A percentile compares a stretch with the other conserved stretches of the same genome.
These are phyloP conservation scores for Chloromyia formosa DNA, from an alignment of 2,888 invertebrate species.

Conservation along the genomic window DNA sequence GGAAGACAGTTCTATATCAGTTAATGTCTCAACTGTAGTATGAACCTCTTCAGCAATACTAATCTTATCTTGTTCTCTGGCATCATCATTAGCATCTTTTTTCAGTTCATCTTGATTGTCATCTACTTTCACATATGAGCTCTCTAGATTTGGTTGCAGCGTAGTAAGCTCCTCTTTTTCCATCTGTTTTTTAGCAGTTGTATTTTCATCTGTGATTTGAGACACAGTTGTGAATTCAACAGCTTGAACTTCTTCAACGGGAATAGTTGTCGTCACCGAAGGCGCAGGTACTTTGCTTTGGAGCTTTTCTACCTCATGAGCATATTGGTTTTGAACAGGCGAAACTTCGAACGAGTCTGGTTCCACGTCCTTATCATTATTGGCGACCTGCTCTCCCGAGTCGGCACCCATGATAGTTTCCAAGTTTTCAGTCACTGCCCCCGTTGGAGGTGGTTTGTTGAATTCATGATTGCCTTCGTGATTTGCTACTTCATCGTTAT, in stretches of 20 bases:
- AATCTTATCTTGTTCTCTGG: no score
- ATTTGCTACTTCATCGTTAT: neutral
- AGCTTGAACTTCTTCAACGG: neutral
- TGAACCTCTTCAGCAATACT: no score
- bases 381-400: neutral
- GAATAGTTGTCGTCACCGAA: neutral
- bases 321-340: constrained; percentile 28
- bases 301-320: constrained; percentile 9
- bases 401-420: constrained; percentile 29
- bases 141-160: no score
- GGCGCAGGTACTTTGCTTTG: neutral
- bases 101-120: neutral
- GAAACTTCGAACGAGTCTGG: constrained; percentile 33
- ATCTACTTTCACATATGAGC: no score
- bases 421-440: constrained; percentile 3
- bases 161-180: no score
- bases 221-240: no score
- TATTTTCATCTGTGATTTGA: neutral
- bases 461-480: constrained; percentile 15
- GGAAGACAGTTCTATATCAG: no score
- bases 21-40: no score
- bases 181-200: neutral
- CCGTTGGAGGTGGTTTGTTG: constrained; percentile 24
- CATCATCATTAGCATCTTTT: neutral
- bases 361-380: constrained; percentile 27